These are phyloP conservation scores for Scomber japonicus DNA, from an alignment of 2,113 vertebrate species.

Conservation along the genomic window DNA sequence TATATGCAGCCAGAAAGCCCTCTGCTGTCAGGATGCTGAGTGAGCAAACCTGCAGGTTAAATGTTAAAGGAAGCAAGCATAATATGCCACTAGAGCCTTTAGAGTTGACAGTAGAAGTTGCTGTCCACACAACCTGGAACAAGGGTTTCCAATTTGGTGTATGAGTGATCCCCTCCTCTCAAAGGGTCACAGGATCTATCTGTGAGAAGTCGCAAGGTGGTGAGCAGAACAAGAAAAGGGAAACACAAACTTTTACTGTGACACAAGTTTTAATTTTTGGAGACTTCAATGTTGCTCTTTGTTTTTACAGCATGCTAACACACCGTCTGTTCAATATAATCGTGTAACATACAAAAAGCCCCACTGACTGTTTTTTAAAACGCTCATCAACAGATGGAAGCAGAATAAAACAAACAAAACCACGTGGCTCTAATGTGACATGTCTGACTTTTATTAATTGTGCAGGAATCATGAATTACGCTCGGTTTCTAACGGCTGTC, in stretches of 20 bases:
- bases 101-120: neutral
- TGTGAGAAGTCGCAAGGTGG: neutral
- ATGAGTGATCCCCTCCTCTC: neutral
- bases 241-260: no score
- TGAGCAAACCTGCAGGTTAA: neutral
- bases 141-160: neutral
- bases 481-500: slow-evolving; percentile 89
- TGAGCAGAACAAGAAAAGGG: neutral
- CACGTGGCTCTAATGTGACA: neutral
- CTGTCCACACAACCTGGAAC: no score
- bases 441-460: neutral
- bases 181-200: neutral
- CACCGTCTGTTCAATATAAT: no score
- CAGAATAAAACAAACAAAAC: neutral
- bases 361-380: neutral
- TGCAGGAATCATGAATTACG: slow-evolving; percentile 91
- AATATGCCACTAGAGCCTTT: no score
- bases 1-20: slow-evolving; percentile 88
- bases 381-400: neutral
- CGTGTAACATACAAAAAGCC: no score
- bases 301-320: no score
- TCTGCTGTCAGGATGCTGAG: slow-evolving; percentile 90
- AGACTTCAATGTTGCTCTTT: no score
- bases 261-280: no score
- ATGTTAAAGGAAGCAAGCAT: no score